These are phyloP conservation scores for Poeciliopsis turrubarensis DNA, from an alignment of 2,113 vertebrate species.

Conservation along the genomic window DNA sequence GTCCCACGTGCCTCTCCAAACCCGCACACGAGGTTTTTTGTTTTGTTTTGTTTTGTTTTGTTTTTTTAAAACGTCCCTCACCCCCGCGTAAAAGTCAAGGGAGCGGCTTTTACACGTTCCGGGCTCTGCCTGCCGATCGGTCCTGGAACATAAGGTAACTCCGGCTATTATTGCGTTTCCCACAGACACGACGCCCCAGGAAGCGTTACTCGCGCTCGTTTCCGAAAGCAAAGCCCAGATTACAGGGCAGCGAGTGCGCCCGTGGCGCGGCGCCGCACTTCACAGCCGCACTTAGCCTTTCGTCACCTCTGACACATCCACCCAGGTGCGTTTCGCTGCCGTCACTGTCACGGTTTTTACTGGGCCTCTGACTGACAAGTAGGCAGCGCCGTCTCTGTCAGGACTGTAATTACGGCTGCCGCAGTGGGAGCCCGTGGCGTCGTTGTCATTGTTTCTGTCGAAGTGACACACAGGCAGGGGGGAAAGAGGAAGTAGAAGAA, in stretches of 20 bases:
- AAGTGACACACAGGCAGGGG: slow-evolving; percentile 20
- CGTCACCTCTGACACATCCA: slow-evolving; percentile 49
- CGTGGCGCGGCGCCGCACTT: slow-evolving; percentile 20
- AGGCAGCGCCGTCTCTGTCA: slow-evolving; percentile 4
- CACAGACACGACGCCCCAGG: slow-evolving; percentile 39
- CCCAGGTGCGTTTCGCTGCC: slow-evolving; percentile 58
- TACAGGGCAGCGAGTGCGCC: slow-evolving; percentile 39
- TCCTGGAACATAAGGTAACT: background rate
- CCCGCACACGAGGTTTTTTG: background rate
- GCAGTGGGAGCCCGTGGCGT: slow-evolving; percentile 38
- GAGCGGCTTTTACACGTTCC: background rate
- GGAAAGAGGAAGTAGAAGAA: background rate
- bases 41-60: too few relatives aligned
- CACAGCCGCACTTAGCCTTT: slow-evolving; percentile 39
- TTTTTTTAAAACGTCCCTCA: slow-evolving; percentile 4
- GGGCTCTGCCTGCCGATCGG: background rate
- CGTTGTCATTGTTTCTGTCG: slow-evolving; percentile 49
- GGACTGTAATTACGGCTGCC: slow-evolving; percentile 46
- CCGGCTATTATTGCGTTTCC: slow-evolving; percentile 3
- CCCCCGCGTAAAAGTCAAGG: background rate
- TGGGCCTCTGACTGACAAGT: slow-evolving; percentile 46
- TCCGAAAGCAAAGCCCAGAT: slow-evolving; percentile 45
- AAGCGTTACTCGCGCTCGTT: slow-evolving; percentile 35
- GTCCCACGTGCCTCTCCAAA: background rate
- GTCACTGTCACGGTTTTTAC: slow-evolving; percentile 40